A percentile compares a stretch with the other conserved stretches of the same genome.
Conservation (phyloP, 2,113 vertebrate species). For the Pelvicachromis taeniatus region DNA sequence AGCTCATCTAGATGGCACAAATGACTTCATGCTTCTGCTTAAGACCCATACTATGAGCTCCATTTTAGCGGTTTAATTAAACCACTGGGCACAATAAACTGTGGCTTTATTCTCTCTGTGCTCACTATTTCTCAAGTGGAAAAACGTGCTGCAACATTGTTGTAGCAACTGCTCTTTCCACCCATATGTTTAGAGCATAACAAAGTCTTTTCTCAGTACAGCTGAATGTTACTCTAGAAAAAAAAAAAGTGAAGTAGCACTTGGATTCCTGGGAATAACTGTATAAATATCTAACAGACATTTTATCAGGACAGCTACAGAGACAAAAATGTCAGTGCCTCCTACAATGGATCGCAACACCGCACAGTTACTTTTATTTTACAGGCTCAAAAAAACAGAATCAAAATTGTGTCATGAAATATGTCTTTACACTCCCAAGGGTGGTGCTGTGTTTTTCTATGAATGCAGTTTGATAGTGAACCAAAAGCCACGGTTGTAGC, state of each 20-base stretch:
- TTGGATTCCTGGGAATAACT: background rate
- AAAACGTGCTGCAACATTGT: background rate
- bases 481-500: background rate
- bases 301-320: background rate
- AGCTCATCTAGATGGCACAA: constrained; percentile 33
- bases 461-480: background rate
- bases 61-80: constrained; percentile 40
- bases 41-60: background rate
- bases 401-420: background rate
- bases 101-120: background rate
- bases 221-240: background rate
- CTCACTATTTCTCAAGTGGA: background rate
- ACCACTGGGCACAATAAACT: background rate
- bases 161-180: background rate
- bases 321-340: background rate
- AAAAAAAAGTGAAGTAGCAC: background rate
- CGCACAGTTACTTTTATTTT: background rate
- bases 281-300: background rate
- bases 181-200: background rate
- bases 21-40: constrained; percentile 4
- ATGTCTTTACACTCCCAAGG: background rate
- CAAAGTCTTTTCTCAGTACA: background rate
- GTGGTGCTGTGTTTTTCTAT: background rate
- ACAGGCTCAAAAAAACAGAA: background rate
- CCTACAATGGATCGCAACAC: background rate